Percentiles rank a stretch among this genome's conserved stretches.
phyloP scores from a whole-genome alignment of 2,113 vertebrate species.

The Vireo altiloquus region DNA sequence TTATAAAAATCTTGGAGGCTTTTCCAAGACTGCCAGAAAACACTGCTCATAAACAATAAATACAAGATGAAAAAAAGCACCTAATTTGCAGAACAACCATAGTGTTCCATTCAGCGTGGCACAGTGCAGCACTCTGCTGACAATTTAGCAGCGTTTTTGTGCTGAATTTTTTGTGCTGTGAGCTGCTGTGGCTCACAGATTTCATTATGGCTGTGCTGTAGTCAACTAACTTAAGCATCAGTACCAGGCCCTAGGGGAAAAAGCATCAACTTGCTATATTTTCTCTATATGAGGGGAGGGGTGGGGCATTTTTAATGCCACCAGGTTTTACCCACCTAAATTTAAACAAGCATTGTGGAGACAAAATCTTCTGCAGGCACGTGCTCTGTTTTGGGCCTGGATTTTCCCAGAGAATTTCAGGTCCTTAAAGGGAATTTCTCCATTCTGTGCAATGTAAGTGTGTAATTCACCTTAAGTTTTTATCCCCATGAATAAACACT shows the following conservation, averaged over 20 bases:
- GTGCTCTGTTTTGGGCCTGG: background rate
- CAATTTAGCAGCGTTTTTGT: background rate
- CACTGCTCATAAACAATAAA: background rate
- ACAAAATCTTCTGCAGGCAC: background rate
- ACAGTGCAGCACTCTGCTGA: background rate
- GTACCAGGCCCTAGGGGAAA: background rate
- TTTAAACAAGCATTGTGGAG: background rate
- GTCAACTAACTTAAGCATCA: background rate
- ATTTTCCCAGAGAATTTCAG: background rate
- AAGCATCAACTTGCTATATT: background rate
- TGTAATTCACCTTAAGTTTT: background rate
- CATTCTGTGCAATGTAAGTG: background rate
- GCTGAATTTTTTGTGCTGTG: background rate
- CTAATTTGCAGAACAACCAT: background rate
- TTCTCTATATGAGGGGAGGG: too few relatives aligned
- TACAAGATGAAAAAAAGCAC: background rate
- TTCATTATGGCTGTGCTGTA: background rate
- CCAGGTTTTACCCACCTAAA: background rate
- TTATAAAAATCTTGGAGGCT: background rate
- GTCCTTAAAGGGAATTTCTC: background rate
- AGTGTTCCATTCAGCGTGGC: background rate
- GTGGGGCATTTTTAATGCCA: background rate
- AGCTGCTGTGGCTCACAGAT: fast-evolving
- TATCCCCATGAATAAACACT: background rate
- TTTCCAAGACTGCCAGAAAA: slow-evolving; percentile 13